A percentile compares a stretch with the other conserved stretches of the same genome.
Evolutionary conservation across 1,140 invertebrate species (phyloP).

Genomic region (Drosophila burlai): DNA sequence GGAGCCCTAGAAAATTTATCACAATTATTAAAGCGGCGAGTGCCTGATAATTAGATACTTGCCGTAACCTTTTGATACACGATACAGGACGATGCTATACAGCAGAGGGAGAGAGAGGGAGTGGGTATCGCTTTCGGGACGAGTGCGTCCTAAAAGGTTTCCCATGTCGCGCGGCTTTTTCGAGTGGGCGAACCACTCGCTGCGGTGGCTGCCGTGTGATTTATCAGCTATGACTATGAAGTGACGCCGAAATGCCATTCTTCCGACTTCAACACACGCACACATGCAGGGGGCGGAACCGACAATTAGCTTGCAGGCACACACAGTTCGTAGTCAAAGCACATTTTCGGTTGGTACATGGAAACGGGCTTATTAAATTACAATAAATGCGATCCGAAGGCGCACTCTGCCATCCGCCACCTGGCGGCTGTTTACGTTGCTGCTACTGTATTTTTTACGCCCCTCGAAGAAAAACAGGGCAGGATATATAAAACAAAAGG

Average conservation of each 20-base stretch:
- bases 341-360: slow-evolving; percentile 19
- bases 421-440: slow-evolving; percentile 45
- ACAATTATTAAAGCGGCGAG: slow-evolving; percentile 28
- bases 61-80: slow-evolving; percentile 25
- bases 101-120: slow-evolving; percentile 10
- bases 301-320: slow-evolving; percentile 72
- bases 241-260: slow-evolving; percentile 34
- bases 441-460: slow-evolving; percentile 55
- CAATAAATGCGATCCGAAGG: slow-evolving; percentile 54
- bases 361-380: slow-evolving; percentile 73
- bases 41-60: slow-evolving; percentile 39
- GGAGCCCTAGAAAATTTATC: slow-evolving; percentile 21
- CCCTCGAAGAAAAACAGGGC: slow-evolving; percentile 34
- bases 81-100: slow-evolving; percentile 23
- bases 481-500: slow-evolving; percentile 7
- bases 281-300: slow-evolving; percentile 27
- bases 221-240: slow-evolving; percentile 59
- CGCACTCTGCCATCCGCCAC: slow-evolving; percentile 20
- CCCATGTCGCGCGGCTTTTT: slow-evolving; percentile 38
- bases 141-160: slow-evolving; percentile 68
- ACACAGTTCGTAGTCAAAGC: slow-evolving; percentile 24
- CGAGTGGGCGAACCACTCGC: slow-evolving; percentile 6
- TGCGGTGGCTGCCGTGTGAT: slow-evolving; percentile 29
- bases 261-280: neutral
- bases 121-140: slow-evolving; percentile 24